These are phyloP conservation scores for Monopterus albus DNA, from an alignment of 2,113 vertebrate genomes.

Conservation along the genomic window DNA sequence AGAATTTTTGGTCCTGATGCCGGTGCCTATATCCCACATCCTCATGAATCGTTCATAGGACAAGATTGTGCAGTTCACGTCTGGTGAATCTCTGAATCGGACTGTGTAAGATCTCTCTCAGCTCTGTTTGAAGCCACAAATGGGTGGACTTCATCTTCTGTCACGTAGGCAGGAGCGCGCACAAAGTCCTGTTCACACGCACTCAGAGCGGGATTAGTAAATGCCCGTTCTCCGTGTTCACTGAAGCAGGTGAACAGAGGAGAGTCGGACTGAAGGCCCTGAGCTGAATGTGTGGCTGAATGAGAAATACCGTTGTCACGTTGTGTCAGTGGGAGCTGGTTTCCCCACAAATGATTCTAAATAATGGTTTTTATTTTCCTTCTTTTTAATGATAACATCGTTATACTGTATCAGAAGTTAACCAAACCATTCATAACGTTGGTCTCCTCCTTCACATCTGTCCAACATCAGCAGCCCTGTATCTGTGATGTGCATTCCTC, in stretches of 20 bases:
- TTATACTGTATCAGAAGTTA: conserved; percentile 7
- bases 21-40: too few relatives aligned
- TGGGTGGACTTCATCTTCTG: too few relatives aligned
- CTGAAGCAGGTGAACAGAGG: neutral
- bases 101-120: too few relatives aligned
- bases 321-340: conserved; percentile 49
- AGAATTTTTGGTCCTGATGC: too few relatives aligned
- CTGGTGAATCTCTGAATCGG: too few relatives aligned
- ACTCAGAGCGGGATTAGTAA: neutral
- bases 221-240: too few relatives aligned
- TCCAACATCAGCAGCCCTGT: conserved; percentile 12
- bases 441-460: conserved; percentile 1
- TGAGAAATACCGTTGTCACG: neutral
- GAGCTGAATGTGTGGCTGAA: neutral
- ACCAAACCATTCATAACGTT: neutral
- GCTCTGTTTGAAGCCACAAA: too few relatives aligned
- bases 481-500: conserved; percentile 14
- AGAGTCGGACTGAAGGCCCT: neutral
- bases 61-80: too few relatives aligned
- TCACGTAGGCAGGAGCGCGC: too few relatives aligned
- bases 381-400: neutral
- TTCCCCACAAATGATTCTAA: conserved; percentile 32
- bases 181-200: too few relatives aligned
- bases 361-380: neutral
- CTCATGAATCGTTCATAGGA: too few relatives aligned